Conservation (phyloP, 1,140 invertebrate genomes). For the Achatina immaculata region DNA sequence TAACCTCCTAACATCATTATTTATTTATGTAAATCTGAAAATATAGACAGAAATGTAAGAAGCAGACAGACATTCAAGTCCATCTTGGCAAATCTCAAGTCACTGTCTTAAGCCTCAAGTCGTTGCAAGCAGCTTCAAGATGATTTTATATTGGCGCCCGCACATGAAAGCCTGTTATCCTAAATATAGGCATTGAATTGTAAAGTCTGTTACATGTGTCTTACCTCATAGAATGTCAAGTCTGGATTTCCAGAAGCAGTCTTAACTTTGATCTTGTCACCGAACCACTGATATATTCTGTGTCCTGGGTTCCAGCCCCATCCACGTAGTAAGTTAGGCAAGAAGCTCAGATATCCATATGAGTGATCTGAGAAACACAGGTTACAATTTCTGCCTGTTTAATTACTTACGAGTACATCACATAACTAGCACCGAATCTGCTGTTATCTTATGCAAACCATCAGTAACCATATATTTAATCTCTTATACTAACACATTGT, state of each 20-base stretch:
- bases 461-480: not conserved
- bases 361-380: slow-evolving; percentile 41
- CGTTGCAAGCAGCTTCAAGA: too few species aligned
- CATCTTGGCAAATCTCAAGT: too few species aligned
- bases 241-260: slow-evolving; percentile 55
- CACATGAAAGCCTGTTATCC: too few species aligned
- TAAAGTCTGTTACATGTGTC: not conserved
- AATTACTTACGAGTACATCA: too few species aligned
- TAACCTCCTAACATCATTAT: too few species aligned
- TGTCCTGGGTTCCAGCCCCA: slow-evolving; percentile 67
- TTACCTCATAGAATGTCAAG: slow-evolving; percentile 62
- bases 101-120: too few species aligned
- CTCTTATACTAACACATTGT: not conserved
- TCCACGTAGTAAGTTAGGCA: slow-evolving; percentile 59
- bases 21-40: too few species aligned
- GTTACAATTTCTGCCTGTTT: too few species aligned
- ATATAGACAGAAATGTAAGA: too few species aligned
- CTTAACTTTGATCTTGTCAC: slow-evolving; percentile 53
- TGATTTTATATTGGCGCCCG: too few species aligned
- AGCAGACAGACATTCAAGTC: too few species aligned
- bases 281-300: slow-evolving; percentile 59
- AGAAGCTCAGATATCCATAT: slow-evolving; percentile 56
- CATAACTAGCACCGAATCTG: not conserved
- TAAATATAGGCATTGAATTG: too few species aligned
- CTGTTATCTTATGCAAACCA: not conserved